These are phyloP conservation scores for Hetaerina americana DNA, from an alignment of 1,140 invertebrate species.

Conservation along the genomic window DNA sequence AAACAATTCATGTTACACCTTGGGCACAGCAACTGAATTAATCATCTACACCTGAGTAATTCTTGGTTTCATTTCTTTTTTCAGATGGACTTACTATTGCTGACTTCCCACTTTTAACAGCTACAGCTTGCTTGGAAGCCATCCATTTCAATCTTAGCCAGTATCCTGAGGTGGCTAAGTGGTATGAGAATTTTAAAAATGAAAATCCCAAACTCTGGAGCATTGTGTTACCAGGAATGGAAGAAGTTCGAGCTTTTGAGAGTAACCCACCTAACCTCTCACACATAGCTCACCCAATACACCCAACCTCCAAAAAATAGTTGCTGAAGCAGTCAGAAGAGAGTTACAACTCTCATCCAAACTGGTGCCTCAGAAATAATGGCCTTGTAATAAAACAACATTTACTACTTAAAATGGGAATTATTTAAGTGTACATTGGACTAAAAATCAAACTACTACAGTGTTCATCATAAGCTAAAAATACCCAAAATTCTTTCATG, in stretches of 20 bases:
- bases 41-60: too few species aligned
- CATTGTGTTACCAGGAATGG: conserved; percentile 48
- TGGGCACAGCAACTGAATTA: too few species aligned
- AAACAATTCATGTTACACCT: too few species aligned
- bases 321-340: neutral
- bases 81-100: conserved; percentile 54
- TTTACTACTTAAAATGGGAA: neutral
- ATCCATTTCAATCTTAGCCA: conserved; percentile 45
- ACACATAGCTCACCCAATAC: neutral
- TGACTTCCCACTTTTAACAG: conserved; percentile 52
- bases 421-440: neutral
- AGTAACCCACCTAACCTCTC: conserved; percentile 54
- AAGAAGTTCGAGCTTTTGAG: conserved; percentile 45
- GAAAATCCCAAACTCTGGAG: conserved; percentile 52
- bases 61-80: conserved; percentile 11
- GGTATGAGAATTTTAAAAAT: conserved; percentile 53
- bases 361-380: neutral
- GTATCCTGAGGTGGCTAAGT: conserved; percentile 39
- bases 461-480: neutral
- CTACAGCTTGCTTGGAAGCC: conserved; percentile 55
- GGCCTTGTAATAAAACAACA: neutral
- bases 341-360: neutral
- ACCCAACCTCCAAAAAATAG: neutral
- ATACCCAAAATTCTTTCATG: neutral
- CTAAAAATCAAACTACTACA: neutral